phyloP scores from a whole-genome alignment of 2,888 invertebrate species.

The Biston betularia region DNA sequence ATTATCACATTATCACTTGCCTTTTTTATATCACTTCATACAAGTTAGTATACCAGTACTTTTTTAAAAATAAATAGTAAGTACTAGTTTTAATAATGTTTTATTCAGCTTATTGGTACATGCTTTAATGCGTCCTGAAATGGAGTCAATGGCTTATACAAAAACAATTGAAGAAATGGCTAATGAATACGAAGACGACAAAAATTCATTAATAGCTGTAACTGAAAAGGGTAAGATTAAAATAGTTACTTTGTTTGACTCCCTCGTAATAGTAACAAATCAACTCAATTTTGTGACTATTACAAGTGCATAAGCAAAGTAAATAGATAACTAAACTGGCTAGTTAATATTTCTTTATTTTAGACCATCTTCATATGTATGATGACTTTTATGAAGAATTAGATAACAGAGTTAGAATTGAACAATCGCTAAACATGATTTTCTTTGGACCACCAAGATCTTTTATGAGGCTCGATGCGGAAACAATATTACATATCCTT shows the following conservation, averaged over 20 bases:
- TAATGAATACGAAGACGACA: conserved; percentile 73
- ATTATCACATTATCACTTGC: not conserved
- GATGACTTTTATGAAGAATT: conserved; percentile 77
- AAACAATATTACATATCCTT: conserved; percentile 73
- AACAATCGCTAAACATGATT: conserved; percentile 76
- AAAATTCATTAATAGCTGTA: conserved; percentile 74
- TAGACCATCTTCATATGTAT: conserved; percentile 58
- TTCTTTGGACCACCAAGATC: conserved; percentile 74
- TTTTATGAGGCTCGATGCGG: conserved; percentile 74
- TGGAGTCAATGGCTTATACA: conserved; percentile 43
- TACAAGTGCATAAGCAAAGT: too few relatives aligned
- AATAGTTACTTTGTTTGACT: not conserved
- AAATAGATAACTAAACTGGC: too few relatives aligned
- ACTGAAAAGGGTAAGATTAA: conserved; percentile 59
- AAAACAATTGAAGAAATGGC: conserved; percentile 69
- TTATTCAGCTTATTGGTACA: not conserved
- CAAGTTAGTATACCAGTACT: too few relatives aligned
- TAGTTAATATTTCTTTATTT: conserved; percentile 25
- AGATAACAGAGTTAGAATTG: conserved; percentile 63
- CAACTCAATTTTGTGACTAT: too few relatives aligned
- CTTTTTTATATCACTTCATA: not conserved
- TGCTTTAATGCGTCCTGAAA: not conserved
- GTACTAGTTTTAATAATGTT: too few relatives aligned
- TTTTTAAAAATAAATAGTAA: too few relatives aligned
- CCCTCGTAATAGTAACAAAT: not conserved